phyloP scores from a whole-genome alignment of 2,797 vertebrate species.

The Cynodonichthys magdalenae region DNA sequence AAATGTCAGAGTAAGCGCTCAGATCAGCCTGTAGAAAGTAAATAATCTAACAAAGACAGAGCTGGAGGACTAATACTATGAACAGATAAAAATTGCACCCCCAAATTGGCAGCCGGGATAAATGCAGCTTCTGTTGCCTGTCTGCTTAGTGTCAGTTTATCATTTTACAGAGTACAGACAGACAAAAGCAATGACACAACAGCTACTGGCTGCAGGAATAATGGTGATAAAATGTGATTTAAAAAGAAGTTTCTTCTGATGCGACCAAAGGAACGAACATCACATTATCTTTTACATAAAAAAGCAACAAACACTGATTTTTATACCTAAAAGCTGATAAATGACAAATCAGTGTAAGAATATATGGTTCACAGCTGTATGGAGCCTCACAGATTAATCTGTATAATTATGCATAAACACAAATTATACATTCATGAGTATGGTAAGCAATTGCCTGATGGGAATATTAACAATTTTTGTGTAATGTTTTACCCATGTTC shows the following conservation, averaged over 20 bases:
- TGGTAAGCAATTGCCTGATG: constrained; percentile 32
- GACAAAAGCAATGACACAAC: too few relatives aligned
- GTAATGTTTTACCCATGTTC: constrained; percentile 30
- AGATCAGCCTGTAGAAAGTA: constrained; percentile 5
- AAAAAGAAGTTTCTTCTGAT: too few relatives aligned
- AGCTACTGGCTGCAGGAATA: too few relatives aligned
- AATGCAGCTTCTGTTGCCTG: not conserved
- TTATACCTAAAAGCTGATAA: not conserved
- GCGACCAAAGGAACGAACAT: not conserved
- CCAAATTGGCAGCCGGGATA: not conserved
- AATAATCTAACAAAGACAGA: not conserved
- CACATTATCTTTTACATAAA: not conserved
- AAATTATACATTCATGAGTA: constrained; percentile 36
- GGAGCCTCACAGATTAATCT: constrained; percentile 30
- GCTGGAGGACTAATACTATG: not conserved
- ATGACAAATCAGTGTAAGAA: not conserved
- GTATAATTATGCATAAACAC: constrained; percentile 46
- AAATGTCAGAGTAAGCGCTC: not conserved
- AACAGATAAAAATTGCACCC: not conserved
- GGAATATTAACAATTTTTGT: constrained; percentile 44
- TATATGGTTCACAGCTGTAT: constrained; percentile 11
- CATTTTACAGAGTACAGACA: too few relatives aligned
- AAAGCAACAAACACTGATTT: not conserved
- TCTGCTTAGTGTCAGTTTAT: not conserved
- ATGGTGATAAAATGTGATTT: too few relatives aligned